Base-by-base conservation (phyloP, 2,888 invertebrate genomes). In the Cephus pygmeus region DNA sequence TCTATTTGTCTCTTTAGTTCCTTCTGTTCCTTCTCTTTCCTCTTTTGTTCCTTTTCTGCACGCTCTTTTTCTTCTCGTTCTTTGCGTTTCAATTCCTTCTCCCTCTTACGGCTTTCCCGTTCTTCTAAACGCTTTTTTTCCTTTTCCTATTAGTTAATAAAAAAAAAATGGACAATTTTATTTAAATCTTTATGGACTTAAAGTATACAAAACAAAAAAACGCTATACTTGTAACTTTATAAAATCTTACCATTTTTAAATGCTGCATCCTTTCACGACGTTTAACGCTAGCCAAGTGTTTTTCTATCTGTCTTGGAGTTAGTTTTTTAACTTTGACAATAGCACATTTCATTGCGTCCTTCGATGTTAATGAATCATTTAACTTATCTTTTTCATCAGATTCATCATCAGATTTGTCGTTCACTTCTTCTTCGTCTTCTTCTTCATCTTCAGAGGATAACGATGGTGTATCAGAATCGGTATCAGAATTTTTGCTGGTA, bases 231-330 rank as follows among this genome's bases (percentile, higher is more conserved):
- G 23, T 23, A 23, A 6, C 4, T 1, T 89, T 75, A 90, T 89
- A 73, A 87, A 89, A 78, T 90, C 89, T 85, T 92, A 93, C 90
- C 88, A 89, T 90, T 92, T 87, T 93, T 92, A 88, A 82, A 84
- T 92, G 92, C 81, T 93, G 92, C 77, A 91, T 92, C 84, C 94
- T 94, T 83, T 94, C 93, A 71, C 91, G 93, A 87, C 92, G 94
- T 85, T 94, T 94, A 11, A 93, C 92, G 30, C 92, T 93, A 87
- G 94, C 94, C 73, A 93, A 79, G 87, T 93, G 93, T 86, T 93
- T 95, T 87, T 94, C 93, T 3, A 93, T 76, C 92, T 92, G 92
- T 80, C 90, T 92, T 0, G 92, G 92, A 15, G 92, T 92, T 77
- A 91, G 81, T 80, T 87, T 90, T 80, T 82, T 88, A 12, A 77